phyloP scores from a whole-genome alignment of 1,140 invertebrate genomes.

The Drosophila funebris region DNA sequence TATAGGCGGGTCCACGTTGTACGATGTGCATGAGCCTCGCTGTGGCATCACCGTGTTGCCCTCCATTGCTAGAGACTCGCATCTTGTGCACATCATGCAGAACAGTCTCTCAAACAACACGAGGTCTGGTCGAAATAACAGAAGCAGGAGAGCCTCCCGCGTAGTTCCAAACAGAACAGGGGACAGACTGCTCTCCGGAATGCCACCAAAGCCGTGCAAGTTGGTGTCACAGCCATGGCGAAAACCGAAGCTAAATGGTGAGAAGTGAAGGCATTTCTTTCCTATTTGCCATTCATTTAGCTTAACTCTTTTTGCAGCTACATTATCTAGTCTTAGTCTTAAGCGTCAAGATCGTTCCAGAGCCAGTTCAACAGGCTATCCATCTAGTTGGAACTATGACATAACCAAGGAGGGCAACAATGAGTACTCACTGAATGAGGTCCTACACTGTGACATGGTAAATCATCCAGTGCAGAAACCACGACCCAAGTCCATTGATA shows the following conservation, averaged over 20 bases:
- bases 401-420: not conserved
- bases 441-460: not conserved
- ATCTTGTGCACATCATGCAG: not conserved
- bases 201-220: not conserved
- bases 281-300: not conserved
- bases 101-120: not conserved
- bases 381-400: conserved; percentile 47
- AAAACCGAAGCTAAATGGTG: conserved; percentile 20
- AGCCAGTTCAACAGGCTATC: conserved; percentile 43
- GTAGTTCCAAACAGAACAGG: not conserved
- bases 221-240: not conserved
- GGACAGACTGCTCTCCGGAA: not conserved
- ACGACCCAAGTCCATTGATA: not conserved
- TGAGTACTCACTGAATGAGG: conserved; percentile 2
- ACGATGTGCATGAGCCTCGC: not conserved
- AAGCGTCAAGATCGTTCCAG: conserved; percentile 21
- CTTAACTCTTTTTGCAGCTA: not conserved
- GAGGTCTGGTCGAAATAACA: not conserved
- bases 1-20: not conserved
- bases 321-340: conserved; percentile 15
- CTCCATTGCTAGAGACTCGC: not conserved
- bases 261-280: not conserved
- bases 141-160: not conserved
- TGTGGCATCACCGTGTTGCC: conserved; percentile 1
- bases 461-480: not conserved